Percentiles rank a stretch among this genome's conserved stretches.
phyloP scores from a whole-genome alignment of 2,113 vertebrate genomes.

The Caranx ignobilis region DNA sequence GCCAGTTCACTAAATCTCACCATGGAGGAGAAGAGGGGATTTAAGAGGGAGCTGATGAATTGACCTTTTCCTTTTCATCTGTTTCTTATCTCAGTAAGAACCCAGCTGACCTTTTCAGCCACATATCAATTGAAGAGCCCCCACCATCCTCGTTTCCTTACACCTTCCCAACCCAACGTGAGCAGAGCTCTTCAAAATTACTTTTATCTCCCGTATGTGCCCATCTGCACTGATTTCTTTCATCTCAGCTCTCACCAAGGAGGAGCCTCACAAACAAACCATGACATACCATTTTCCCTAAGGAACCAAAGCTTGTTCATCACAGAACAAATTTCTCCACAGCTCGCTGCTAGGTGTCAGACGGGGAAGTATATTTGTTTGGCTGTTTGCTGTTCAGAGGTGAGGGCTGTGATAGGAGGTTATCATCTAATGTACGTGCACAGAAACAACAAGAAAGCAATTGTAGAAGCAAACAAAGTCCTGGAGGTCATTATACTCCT shows the following conservation, averaged over 20 bases:
- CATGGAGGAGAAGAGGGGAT: constrained; percentile 69
- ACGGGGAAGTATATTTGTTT: constrained; percentile 37
- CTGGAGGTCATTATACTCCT: constrained; percentile 30
- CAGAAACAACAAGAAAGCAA: constrained; percentile 46
- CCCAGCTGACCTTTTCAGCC: constrained; percentile 80
- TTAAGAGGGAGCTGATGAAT: constrained; percentile 80
- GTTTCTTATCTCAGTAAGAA: constrained; percentile 82
- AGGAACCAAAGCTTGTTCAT: constrained; percentile 55
- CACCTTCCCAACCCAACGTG: constrained; percentile 33
- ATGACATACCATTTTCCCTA: constrained; percentile 43
- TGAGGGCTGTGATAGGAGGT: constrained; percentile 14
- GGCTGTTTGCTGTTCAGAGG: constrained; percentile 10
- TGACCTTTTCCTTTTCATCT: constrained; percentile 83
- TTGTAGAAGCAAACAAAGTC: constrained; percentile 47
- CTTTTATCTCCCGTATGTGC: constrained; percentile 55
- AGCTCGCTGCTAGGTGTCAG: constrained; percentile 19
- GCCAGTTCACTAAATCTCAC: constrained; percentile 70
- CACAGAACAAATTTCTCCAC: constrained; percentile 34
- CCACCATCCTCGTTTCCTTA: background rate
- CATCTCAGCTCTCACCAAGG: background rate
- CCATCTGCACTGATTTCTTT: constrained; percentile 44
- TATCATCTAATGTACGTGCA: constrained; percentile 31
- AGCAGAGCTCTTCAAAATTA: constrained; percentile 57
- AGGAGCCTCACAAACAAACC: constrained; percentile 41
- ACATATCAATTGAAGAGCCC: constrained; percentile 41